Conservation (phyloP, 2,113 vertebrate genomes). For the Collichthys lucidus region DNA sequence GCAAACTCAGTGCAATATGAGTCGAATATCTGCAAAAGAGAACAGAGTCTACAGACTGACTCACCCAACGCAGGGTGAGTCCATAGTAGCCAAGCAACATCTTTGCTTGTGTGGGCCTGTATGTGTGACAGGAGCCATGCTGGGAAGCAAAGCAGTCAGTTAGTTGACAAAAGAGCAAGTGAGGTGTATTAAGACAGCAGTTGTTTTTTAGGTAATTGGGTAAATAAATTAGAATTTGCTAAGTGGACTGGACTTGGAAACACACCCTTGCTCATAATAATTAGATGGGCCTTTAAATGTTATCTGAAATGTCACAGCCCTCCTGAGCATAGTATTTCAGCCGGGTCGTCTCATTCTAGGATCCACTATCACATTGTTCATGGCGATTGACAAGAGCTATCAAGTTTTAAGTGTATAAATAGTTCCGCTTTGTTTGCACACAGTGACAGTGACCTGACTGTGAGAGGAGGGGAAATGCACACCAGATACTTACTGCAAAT, state of each 20-base stretch:
- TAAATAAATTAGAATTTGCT: conserved; percentile 45
- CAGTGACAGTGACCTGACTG: conserved; percentile 47
- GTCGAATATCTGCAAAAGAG: not conserved
- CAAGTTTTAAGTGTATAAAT: conserved; percentile 58
- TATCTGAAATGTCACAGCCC: conserved; percentile 48
- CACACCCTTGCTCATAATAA: conserved; percentile 31
- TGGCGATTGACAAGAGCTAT: conserved; percentile 45
- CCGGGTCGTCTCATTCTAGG: conserved; percentile 19
- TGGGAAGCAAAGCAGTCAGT: conserved; percentile 1
- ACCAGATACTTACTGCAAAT: conserved; percentile 54
- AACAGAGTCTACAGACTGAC: not conserved
- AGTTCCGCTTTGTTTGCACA: conserved; percentile 66
- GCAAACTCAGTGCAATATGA: not conserved
- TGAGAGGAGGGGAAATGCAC: conserved; percentile 50
- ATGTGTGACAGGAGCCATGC: conserved; percentile 18
- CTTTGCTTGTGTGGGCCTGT: conserved; percentile 14
- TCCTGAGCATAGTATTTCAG: conserved; percentile 25
- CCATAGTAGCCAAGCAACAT: conserved; percentile 9
- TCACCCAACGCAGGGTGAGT: not conserved
- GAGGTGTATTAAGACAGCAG: not conserved
- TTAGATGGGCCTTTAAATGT: conserved; percentile 39
- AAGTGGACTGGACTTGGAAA: conserved; percentile 25
- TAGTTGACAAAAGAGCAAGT: conserved; percentile 19
- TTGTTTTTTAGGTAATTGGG: conserved; percentile 39
- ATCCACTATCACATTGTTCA: conserved; percentile 27